These are phyloP conservation scores for Synergus laeviventris DNA, from an alignment of 2,888 invertebrate genomes.

Conservation along the genomic window DNA sequence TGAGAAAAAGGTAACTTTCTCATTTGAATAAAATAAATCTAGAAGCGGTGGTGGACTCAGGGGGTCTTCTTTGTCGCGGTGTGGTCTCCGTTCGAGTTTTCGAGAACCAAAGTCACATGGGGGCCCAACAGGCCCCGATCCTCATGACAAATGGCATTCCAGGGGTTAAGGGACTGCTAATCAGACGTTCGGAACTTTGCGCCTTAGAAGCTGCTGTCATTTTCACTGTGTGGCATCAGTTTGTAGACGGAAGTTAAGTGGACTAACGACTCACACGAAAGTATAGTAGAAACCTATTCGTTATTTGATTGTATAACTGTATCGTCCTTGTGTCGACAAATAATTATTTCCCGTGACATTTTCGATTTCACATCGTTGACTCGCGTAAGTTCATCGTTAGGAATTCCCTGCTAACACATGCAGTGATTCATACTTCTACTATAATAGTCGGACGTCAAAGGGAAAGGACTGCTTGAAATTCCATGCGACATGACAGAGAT, in stretches of 20 bases:
- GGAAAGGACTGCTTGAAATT: constrained; percentile 29
- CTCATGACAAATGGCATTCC: constrained; percentile 27
- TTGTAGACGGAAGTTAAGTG: background rate
- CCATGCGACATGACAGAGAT: background rate
- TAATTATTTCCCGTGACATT: constrained; percentile 32
- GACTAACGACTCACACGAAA: background rate
- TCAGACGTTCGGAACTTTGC: constrained; percentile 20
- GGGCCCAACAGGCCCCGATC: background rate
- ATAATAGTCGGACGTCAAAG: constrained; percentile 34
- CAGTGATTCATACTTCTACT: constrained; percentile 15
- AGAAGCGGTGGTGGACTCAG: constrained; percentile 13
- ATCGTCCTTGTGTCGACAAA: background rate
- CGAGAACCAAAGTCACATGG: background rate
- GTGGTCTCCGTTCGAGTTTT: constrained; percentile 14
- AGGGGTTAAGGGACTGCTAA: constrained; percentile 21
- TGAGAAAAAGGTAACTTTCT: constrained; percentile 32
- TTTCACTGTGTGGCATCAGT: constrained; percentile 23
- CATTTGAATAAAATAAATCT: constrained; percentile 38
- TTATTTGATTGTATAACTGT: constrained; percentile 18
- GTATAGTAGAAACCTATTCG: background rate
- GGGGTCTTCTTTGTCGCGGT: constrained; percentile 32
- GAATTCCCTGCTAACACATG: constrained; percentile 21
- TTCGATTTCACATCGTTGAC: constrained; percentile 28
- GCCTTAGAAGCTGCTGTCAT: background rate
- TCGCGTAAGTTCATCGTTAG: background rate